A percentile compares a stretch with the other conserved stretches of the same genome.
These are phyloP conservation scores for rabbit (Oryctolagus cuniculus) DNA, from an alignment of 2,113 vertebrate genomes.

Conservation along the genomic window DNA sequence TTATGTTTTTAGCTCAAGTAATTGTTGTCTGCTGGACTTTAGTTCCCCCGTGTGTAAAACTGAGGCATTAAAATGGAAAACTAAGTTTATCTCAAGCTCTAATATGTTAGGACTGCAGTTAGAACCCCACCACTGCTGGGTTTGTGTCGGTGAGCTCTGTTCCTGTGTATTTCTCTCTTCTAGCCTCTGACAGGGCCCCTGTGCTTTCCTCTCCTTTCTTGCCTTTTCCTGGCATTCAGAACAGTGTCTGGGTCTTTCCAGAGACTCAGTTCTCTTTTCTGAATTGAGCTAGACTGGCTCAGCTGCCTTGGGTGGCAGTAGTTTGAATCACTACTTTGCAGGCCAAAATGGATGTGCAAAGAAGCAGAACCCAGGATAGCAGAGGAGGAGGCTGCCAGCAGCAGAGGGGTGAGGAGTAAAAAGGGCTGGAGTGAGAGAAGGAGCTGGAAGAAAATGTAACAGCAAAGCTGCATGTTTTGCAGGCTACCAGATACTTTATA, in stretches of 20 bases:
- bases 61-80: constrained; percentile 34
- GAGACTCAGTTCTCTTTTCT: constrained; percentile 39
- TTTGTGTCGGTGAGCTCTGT: neutral
- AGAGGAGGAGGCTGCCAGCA: neutral
- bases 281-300: constrained; percentile 5
- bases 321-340: neutral
- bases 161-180: neutral
- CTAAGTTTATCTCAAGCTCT: neutral
- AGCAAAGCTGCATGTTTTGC: constrained; percentile 18
- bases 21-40: neutral
- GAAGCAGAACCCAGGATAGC: constrained; percentile 50
- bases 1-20: neutral
- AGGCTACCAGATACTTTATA: neutral
- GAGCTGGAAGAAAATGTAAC: constrained; percentile 5
- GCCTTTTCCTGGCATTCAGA: neutral
- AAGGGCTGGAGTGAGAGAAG: constrained; percentile 27
- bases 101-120: neutral
- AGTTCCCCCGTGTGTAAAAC: constrained; percentile 18
- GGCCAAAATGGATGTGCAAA: neutral
- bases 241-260: neutral
- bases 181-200: neutral
- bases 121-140: neutral
- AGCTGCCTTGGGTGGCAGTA: neutral
- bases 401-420: neutral
- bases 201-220: neutral